Evolutionary conservation across 1,140 invertebrate species (phyloP).

Genomic region (Venturia canescens): DNA sequence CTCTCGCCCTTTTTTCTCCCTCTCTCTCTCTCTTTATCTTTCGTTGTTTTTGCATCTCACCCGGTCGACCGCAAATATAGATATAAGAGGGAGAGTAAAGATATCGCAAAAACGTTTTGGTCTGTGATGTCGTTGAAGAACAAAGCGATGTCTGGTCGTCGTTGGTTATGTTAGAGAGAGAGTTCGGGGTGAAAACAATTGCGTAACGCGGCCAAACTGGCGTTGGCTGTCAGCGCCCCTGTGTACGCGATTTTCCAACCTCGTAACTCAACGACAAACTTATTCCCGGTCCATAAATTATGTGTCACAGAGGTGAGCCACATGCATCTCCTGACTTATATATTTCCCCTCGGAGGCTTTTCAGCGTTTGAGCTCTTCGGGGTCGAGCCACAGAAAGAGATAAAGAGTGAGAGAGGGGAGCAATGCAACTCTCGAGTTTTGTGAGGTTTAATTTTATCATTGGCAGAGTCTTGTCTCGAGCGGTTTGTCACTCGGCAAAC

Average conservation of each 20-base stretch:
- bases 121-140: constrained; percentile 10
- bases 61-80: neutral
- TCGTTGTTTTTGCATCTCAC: neutral
- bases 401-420: neutral
- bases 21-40: no score
- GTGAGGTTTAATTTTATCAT: constrained; percentile 42
- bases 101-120: neutral
- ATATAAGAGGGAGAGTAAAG: constrained; percentile 17
- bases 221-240: constrained; percentile 37
- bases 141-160: constrained; percentile 2
- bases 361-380: neutral
- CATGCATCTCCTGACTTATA: constrained; percentile 14
- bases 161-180: no score
- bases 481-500: neutral
- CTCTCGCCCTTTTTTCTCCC: no score
- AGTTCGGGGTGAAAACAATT: constrained; percentile 22
- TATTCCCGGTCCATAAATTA: constrained; percentile 46
- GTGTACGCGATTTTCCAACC: constrained; percentile 29
- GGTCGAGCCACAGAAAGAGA: neutral
- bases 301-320: constrained; percentile 18
- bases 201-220: constrained; percentile 38
- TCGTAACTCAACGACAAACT: constrained; percentile 43
- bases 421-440: constrained; percentile 4
- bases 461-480: constrained; percentile 36
- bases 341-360: neutral